Evolutionary conservation across 1,140 invertebrate genomes (phyloP).

Genomic region (Cherax destructor): DNA sequence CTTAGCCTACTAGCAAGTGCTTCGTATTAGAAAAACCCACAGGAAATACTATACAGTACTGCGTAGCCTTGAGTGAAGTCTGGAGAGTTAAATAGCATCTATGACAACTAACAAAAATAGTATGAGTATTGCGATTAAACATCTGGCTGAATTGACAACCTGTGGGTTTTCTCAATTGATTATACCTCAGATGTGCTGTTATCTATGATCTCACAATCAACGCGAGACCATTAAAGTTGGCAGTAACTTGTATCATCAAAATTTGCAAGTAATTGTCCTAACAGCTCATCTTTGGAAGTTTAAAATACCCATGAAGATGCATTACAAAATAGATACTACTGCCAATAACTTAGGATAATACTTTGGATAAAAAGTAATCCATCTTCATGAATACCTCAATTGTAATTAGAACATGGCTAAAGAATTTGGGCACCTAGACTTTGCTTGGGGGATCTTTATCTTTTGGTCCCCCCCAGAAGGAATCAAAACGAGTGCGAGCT

Average conservation of each 20-base stretch:
- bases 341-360: background rate
- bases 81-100: conserved; percentile 62
- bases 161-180: conserved; percentile 65
- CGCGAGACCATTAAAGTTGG: conserved; percentile 38
- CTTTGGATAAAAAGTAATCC: conserved; percentile 12
- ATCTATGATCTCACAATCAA: conserved; percentile 39
- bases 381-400: conserved; percentile 60
- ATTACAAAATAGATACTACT: conserved; percentile 36
- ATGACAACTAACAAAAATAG: conserved; percentile 68
- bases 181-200: conserved; percentile 62
- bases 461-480: conserved; percentile 84
- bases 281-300: conserved; percentile 56
- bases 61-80: conserved; percentile 64
- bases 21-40: conserved; percentile 67
- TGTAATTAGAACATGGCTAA: conserved; percentile 68
- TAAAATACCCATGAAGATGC: conserved; percentile 57
- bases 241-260: conserved; percentile 47
- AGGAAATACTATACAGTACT: conserved; percentile 62
- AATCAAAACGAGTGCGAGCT: conserved; percentile 88
- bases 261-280: conserved; percentile 53
- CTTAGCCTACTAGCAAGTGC: conserved; percentile 69
- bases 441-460: conserved; percentile 72
- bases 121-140: conserved; percentile 67
- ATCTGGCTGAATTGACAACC: conserved; percentile 64
- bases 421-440: conserved; percentile 70